Evolutionary conservation across 2,797 vertebrate genomes (phyloP).

Genomic region (Oreochromis grahami): DNA sequence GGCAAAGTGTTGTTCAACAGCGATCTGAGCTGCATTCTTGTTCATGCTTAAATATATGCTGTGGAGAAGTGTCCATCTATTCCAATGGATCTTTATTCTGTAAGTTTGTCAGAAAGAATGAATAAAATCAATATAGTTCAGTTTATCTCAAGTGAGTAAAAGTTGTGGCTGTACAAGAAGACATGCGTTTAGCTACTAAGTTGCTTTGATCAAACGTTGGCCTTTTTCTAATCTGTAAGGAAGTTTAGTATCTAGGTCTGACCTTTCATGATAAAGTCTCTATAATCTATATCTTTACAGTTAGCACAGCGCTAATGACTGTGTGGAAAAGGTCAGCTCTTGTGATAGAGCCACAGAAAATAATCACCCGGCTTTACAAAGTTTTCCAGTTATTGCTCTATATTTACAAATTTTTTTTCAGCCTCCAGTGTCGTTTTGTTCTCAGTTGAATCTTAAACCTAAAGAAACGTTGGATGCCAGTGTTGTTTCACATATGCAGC

Average conservation of each 20-base stretch:
- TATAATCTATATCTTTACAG: neutral
- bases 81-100: neutral
- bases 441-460: neutral
- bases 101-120: neutral
- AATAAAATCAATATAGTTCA: neutral
- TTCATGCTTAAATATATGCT: constrained; percentile 32
- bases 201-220: neutral
- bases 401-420: accelerated
- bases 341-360: neutral
- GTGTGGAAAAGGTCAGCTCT: neutral
- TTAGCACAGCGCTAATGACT: neutral
- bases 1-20: constrained; percentile 53
- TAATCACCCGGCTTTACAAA: neutral
- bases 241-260: neutral
- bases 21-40: constrained; percentile 39
- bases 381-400: neutral
- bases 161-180: neutral
- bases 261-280: neutral
- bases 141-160: neutral
- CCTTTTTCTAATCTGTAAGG: neutral
- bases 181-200: neutral
- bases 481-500: neutral
- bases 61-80: neutral
- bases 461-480: neutral
- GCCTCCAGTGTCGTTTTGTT: neutral